Conservation (phyloP, 1,140 invertebrate species). For the Aphelinus atriplicis region DNA sequence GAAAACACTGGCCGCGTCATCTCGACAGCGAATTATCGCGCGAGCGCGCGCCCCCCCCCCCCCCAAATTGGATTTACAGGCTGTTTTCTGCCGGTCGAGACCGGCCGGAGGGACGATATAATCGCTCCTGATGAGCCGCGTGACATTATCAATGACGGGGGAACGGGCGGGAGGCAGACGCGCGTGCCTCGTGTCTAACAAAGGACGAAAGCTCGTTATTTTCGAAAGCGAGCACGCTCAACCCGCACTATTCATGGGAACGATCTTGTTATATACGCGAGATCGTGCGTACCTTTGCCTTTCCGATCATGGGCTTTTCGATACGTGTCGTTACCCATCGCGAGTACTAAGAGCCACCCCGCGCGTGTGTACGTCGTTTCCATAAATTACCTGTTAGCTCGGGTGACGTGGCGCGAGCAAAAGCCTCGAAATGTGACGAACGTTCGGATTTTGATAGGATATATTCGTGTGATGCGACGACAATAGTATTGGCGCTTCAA, state of each 20-base stretch:
- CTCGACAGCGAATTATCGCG: slow-evolving; percentile 44
- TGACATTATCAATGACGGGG: slow-evolving; percentile 14
- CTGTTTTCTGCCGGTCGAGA: slow-evolving; percentile 1
- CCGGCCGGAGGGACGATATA: neutral
- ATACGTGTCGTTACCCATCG: neutral
- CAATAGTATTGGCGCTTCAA: too few relatives aligned
- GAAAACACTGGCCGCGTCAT: slow-evolving; percentile 51
- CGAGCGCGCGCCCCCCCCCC: neutral
- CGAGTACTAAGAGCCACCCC: too few relatives aligned
- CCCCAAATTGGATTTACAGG: slow-evolving; percentile 8
- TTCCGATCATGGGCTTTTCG: neutral
- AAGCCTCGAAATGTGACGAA: too few relatives aligned
- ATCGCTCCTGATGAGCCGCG: slow-evolving; percentile 15
- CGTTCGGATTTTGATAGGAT: too few relatives aligned
- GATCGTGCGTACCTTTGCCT: neutral
- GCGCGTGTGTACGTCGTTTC: too few relatives aligned
- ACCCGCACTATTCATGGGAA: neutral
- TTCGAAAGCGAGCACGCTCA: neutral
- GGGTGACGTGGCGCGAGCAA: too few relatives aligned
- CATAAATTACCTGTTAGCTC: too few relatives aligned
- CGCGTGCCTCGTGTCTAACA: neutral
- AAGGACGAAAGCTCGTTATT: neutral
- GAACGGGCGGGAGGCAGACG: neutral
- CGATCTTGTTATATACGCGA: neutral
- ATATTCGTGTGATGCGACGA: too few relatives aligned